phyloP scores from a whole-genome alignment of 2,113 vertebrate genomes.

The Malurus alboscapulatus region DNA sequence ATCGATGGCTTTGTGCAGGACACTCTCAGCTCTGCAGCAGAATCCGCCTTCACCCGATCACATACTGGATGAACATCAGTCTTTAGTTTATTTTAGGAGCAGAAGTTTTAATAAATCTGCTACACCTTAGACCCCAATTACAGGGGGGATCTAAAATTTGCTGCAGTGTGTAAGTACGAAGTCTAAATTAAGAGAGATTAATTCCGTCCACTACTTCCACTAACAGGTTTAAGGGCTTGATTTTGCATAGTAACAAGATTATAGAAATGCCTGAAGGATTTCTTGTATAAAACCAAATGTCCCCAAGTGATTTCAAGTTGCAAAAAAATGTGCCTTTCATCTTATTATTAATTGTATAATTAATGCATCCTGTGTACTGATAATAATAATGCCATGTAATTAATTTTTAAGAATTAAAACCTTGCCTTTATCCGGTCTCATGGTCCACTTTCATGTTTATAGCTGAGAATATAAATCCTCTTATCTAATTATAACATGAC shows the following conservation, averaged over 20 bases:
- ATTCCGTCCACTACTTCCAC: conserved; percentile 55
- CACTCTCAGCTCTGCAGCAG: neutral
- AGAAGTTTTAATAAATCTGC: conserved; percentile 61
- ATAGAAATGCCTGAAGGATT: conserved; percentile 76
- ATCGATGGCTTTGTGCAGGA: neutral
- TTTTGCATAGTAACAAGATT: conserved; percentile 78
- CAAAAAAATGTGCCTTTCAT: conserved; percentile 67
- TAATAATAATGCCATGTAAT: conserved; percentile 85
- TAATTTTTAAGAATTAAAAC: conserved; percentile 84
- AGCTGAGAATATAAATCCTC: conserved; percentile 79
- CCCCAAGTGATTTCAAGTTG: conserved; percentile 68
- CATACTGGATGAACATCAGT: neutral
- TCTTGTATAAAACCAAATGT: conserved; percentile 69
- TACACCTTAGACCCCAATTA: conserved; percentile 70
- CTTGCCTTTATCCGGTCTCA: conserved; percentile 75
- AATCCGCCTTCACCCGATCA: neutral
- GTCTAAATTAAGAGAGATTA: conserved; percentile 50
- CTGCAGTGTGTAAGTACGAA: neutral
- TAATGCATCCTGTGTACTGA: conserved; percentile 82
- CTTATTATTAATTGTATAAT: conserved; percentile 83
- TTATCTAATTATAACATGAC: conserved; percentile 84
- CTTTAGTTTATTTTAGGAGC: conserved; percentile 19
- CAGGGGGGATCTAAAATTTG: conserved; percentile 54
- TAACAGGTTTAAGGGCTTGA: conserved; percentile 75
- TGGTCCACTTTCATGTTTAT: conserved; percentile 81